phyloP scores from a whole-genome alignment of 2,888 invertebrate genomes.

The Strigamia crassipes region DNA sequence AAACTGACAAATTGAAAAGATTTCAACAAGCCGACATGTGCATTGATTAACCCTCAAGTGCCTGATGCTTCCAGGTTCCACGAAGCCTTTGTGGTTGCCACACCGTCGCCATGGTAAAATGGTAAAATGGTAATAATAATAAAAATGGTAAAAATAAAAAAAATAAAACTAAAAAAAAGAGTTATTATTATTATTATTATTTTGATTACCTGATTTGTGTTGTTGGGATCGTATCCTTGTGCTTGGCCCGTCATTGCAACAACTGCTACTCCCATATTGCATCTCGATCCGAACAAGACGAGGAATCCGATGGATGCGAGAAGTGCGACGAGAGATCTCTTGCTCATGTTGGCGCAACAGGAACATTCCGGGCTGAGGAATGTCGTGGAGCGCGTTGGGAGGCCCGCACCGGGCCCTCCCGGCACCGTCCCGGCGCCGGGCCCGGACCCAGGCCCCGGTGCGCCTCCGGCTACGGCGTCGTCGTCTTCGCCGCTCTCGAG shows the following conservation, averaged over 20 bases:
- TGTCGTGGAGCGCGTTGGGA: neutral
- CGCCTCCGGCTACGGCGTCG: conserved; percentile 45
- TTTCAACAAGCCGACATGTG: no score
- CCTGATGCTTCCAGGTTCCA: no score
- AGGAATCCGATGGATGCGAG: conserved; percentile 69
- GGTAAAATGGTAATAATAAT: no score
- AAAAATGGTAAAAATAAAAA: no score
- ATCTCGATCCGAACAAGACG: conserved; percentile 96
- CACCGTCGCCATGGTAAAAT: neutral
- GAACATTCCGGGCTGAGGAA: conserved; percentile 73
- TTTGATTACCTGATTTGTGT: conserved; percentile 51
- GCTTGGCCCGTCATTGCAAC: conserved; percentile 67
- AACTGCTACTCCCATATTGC: conserved; percentile 98
- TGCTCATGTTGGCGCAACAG: conserved; percentile 69
- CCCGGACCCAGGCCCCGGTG: neutral
- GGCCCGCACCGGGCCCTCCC: neutral
- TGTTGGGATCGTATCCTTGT: conserved; percentile 54
- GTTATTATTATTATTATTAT: neutral
- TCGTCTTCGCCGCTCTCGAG: conserved; percentile 52
- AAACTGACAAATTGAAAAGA: no score
- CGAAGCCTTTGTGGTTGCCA: no score
- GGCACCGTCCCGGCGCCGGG: conserved; percentile 27
- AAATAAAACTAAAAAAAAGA: neutral
- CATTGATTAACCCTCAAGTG: no score
- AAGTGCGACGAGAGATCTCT: conserved; percentile 72